Conservation (phyloP, 2,797 vertebrate genomes). For the Eulemur albifrons region DNA sequence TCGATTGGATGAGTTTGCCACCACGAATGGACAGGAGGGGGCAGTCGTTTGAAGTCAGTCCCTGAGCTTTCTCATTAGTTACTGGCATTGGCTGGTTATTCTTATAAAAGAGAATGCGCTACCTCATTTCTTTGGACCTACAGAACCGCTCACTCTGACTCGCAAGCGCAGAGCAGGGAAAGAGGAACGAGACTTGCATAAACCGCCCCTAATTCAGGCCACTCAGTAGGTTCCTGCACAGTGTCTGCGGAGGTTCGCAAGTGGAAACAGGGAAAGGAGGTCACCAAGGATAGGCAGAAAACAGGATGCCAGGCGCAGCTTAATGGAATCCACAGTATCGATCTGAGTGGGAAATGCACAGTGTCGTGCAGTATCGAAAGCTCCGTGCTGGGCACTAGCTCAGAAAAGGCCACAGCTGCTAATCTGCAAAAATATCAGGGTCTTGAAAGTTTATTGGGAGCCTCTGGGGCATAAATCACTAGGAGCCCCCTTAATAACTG, state of each 20-base stretch:
- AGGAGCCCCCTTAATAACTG: neutral
- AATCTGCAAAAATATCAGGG: slow-evolving; percentile 51
- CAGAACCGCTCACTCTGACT: neutral
- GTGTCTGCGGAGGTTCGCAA: neutral
- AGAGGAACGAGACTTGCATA: neutral
- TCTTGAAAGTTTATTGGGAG: neutral
- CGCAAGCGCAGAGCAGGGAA: neutral
- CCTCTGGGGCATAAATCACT: neutral
- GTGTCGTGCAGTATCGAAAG: neutral
- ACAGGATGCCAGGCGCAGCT: neutral
- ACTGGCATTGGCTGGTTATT: neutral
- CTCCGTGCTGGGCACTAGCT: neutral
- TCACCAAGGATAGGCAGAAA: neutral
- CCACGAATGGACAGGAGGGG: neutral
- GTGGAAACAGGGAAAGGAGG: neutral
- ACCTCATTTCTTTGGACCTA: neutral
- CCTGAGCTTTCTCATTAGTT: neutral
- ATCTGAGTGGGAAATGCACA: slow-evolving; percentile 29
- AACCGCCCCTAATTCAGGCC: neutral
- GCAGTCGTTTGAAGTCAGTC: neutral
- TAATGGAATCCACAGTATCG: slow-evolving; percentile 18
- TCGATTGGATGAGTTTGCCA: neutral
- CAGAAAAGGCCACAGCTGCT: slow-evolving; percentile 36
- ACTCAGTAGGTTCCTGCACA: neutral
- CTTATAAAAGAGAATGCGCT: neutral